A percentile compares a stretch with the other conserved stretches of the same genome.
phyloP scores from a whole-genome alignment of 2,113 vertebrate species.

The Myiozetetes cayanensis region DNA sequence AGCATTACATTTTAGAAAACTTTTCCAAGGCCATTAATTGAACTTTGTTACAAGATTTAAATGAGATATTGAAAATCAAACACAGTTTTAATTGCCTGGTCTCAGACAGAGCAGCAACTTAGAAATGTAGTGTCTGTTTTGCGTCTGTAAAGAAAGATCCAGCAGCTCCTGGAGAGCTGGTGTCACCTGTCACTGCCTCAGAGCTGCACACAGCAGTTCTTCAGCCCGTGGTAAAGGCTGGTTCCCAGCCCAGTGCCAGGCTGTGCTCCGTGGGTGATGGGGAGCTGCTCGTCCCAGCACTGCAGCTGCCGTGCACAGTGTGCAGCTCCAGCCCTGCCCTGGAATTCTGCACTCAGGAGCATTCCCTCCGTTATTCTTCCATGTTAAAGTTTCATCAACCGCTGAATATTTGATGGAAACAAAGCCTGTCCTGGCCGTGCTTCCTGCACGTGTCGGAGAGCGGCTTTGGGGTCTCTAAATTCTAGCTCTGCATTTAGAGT shows the following conservation, averaged over 20 bases:
- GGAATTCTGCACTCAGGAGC: not conserved
- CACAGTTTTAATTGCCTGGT: not conserved
- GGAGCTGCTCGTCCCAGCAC: not conserved
- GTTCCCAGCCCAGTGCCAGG: no score
- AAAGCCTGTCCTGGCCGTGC: not conserved
- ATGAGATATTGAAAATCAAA: conserved; percentile 62
- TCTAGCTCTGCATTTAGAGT: not conserved
- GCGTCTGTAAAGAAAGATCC: not conserved
- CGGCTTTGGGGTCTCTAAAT: not conserved
- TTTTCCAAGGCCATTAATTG: conserved; percentile 26
- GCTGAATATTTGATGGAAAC: not conserved
- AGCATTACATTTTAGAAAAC: not conserved
- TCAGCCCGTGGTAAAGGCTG: fast-evolving
- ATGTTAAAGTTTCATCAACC: not conserved
- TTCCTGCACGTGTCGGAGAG: fast-evolving
- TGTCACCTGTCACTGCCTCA: not conserved
- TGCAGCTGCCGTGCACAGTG: fast-evolving
- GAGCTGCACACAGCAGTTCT: not conserved
- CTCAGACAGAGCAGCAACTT: not conserved
- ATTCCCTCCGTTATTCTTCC: not conserved
- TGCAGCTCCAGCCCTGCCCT: not conserved
- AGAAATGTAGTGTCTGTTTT: not conserved
- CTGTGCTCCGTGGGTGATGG: not conserved
- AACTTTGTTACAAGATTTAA: conserved; percentile 23
- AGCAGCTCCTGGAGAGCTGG: not conserved